A percentile compares a stretch with the other conserved stretches of the same genome.
phyloP scores from a whole-genome alignment of 2,797 vertebrate species.

The Thunnus albacares region DNA sequence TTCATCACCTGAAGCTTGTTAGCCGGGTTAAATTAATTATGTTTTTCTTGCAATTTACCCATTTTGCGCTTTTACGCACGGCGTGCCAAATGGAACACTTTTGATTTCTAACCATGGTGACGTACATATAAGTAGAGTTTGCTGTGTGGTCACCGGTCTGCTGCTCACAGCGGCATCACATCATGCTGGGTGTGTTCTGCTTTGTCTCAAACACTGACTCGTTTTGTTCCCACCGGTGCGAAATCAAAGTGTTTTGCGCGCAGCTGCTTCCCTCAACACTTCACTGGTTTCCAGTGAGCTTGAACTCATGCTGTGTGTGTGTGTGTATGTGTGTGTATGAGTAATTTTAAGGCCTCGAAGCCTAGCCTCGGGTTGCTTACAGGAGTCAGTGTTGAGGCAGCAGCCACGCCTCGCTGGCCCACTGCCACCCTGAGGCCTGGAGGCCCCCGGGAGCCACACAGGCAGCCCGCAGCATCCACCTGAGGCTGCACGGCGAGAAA shows the following conservation, averaged over 20 bases:
- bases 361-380: constrained; percentile 45
- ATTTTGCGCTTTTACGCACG: constrained; percentile 56
- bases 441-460: constrained; percentile 60
- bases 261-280: background rate
- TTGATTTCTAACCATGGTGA: background rate
- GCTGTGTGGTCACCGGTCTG: background rate
- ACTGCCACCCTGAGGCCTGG: constrained; percentile 69
- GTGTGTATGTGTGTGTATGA: background rate
- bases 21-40: background rate
- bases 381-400: background rate
- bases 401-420: constrained; percentile 58
- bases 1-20: background rate
- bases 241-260: background rate
- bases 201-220: constrained; percentile 26
- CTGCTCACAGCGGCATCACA: constrained; percentile 1
- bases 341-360: constrained; percentile 61
- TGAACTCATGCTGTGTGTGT: background rate
- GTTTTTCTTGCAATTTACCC: background rate
- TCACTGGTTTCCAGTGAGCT: background rate
- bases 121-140: constrained; percentile 11
- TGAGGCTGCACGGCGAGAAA: background rate
- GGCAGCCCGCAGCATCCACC: constrained; percentile 10
- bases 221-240: background rate
- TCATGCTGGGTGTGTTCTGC: constrained; percentile 40
- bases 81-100: constrained; percentile 7